Percentiles rank a stretch among this genome's conserved stretches.
Evolutionary conservation across 2,888 invertebrate species (phyloP).

Genomic region (Brenthis ino): DNA sequence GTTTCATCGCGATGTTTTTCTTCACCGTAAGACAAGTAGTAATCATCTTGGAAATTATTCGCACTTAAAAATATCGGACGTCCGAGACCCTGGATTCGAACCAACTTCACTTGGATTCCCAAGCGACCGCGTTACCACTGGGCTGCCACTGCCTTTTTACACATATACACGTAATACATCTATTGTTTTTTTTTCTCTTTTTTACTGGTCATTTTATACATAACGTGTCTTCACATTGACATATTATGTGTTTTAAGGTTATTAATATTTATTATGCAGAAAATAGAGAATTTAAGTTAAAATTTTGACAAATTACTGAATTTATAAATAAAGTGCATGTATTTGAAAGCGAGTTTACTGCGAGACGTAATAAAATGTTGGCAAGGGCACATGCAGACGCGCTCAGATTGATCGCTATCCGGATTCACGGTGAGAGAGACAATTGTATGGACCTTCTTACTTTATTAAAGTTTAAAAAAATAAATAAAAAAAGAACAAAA

Average conservation of each 20-base stretch:
- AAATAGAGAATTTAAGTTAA: neutral
- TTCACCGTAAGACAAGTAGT: no score
- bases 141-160: no score
- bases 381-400: constrained; percentile 58
- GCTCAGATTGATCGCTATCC: constrained; percentile 68
- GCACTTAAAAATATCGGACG: no score
- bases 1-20: no score
- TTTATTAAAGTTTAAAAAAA: neutral
- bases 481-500: neutral
- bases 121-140: no score
- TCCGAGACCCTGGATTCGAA: no score
- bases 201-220: no score
- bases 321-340: constrained; percentile 12
- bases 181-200: no score
- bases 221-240: no score
- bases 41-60: no score
- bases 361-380: constrained; percentile 65
- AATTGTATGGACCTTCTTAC: constrained; percentile 40
- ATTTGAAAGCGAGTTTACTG: constrained; percentile 42
- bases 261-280: neutral
- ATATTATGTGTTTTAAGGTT: neutral
- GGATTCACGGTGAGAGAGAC: constrained; percentile 53
- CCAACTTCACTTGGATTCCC: no score
- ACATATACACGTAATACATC: no score
- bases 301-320: constrained; percentile 7